These are phyloP conservation scores for Catamblyrhynchus diadema DNA, from an alignment of 2,797 vertebrate genomes.

Conservation along the genomic window DNA sequence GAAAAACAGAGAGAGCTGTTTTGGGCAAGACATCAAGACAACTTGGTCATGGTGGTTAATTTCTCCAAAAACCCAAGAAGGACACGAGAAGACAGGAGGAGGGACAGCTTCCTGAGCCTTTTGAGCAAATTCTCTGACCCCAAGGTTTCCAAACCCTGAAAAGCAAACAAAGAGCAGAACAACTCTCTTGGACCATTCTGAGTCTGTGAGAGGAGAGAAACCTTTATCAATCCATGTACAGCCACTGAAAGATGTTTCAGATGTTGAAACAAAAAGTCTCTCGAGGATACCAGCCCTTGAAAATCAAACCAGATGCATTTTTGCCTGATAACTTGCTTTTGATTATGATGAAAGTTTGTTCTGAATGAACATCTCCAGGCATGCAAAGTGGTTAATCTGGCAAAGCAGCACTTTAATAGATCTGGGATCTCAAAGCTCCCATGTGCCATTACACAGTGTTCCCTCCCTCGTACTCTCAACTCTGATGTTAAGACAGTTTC, in stretches of 20 bases:
- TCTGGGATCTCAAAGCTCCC: not conserved
- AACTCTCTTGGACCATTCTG: not conserved
- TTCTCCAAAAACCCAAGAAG: not conserved
- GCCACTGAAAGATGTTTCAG: not conserved
- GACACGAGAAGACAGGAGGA: accelerated
- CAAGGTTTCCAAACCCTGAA: not conserved
- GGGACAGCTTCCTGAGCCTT: not conserved
- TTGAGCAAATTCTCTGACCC: not conserved
- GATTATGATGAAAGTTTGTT: not conserved
- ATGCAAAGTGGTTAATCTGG: not conserved
- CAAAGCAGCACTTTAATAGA: not conserved
- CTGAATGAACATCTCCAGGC: slow-evolving; percentile 18
- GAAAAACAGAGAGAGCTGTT: not conserved
- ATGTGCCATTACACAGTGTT: not conserved
- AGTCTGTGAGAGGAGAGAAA: not conserved
- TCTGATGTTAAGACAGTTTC: not conserved
- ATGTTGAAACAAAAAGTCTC: not conserved
- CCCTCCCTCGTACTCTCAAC: not conserved
- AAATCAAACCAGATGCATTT: not conserved
- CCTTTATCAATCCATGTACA: not conserved
- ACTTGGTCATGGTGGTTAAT: not conserved
- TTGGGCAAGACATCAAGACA: not conserved
- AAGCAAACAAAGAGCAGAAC: not conserved
- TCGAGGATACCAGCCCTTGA: not conserved
- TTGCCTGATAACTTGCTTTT: not conserved